Conservation (phyloP, 2,888 invertebrate species). For the Melipona bicolor region DNA sequence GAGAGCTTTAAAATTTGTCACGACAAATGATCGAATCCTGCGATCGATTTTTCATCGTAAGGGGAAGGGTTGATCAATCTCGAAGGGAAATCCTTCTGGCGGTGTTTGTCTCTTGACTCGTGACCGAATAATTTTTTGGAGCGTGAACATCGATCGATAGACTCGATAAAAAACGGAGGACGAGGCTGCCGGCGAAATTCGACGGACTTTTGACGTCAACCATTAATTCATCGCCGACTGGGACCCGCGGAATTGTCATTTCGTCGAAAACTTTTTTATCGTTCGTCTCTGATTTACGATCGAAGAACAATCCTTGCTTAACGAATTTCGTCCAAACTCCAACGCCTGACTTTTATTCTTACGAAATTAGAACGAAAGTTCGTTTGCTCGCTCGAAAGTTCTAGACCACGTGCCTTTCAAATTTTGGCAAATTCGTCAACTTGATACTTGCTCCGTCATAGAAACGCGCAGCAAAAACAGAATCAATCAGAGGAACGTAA, state of each 20-base stretch:
- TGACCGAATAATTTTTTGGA: conserved; percentile 40
- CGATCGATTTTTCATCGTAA: not conserved
- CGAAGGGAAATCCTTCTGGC: conserved; percentile 6
- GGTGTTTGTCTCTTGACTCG: conserved; percentile 21
- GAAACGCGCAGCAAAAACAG: not conserved
- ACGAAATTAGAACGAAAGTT: not conserved
- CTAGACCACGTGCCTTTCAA: not conserved
- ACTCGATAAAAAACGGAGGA: conserved; percentile 30
- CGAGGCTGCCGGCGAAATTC: conserved; percentile 21
- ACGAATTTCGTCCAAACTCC: conserved; percentile 7
- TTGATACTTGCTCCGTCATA: not conserved
- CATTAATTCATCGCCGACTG: conserved; percentile 6
- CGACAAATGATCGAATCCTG: not conserved
- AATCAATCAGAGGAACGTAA: too few relatives aligned
- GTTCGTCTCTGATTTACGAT: conserved; percentile 14
- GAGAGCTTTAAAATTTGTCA: not conserved
- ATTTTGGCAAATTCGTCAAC: not conserved
- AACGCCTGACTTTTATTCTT: not conserved
- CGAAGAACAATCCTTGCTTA: not conserved
- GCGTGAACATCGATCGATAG: conserved; percentile 36
- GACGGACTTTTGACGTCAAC: conserved; percentile 28
- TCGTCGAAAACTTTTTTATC: conserved; percentile 4
- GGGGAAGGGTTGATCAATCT: conserved; percentile 6
- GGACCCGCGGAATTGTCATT: conserved; percentile 9
- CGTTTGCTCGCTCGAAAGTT: too few relatives aligned